Conservation (phyloP, 2,797 vertebrate species). For the Harpagifer antarcticus region DNA sequence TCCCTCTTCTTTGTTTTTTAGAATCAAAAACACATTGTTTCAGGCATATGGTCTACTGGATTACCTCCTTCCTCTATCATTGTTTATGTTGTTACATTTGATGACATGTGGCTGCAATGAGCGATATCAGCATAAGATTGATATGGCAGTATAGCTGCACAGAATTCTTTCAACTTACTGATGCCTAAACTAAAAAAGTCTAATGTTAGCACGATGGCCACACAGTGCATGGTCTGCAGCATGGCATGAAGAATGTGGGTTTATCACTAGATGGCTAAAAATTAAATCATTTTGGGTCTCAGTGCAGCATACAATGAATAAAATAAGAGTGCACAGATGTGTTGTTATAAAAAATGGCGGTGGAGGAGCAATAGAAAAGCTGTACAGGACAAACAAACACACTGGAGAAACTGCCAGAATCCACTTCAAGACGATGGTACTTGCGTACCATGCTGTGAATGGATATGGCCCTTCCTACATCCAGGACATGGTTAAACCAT, state of each 20-base stretch:
- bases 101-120: background rate
- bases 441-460: no score
- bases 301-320: background rate
- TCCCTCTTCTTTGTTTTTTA: background rate
- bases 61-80: background rate
- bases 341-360: constrained; percentile 38
- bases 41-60: background rate
- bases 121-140: background rate
- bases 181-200: background rate
- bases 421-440: no score
- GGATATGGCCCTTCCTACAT: no score
- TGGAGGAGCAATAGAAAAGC: background rate
- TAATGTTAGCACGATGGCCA: background rate
- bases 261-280: background rate
- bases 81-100: background rate
- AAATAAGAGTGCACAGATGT: background rate
- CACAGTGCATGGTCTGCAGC: background rate
- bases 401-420: background rate
- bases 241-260: background rate
- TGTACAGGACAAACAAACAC: background rate
- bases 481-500: no score
- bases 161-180: background rate
- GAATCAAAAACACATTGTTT: background rate
- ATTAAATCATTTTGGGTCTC: background rate
- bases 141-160: background rate